Base-by-base conservation (phyloP, 37 sponge, comb jelly and placozoan species). In the Beroe ovata region DNA sequence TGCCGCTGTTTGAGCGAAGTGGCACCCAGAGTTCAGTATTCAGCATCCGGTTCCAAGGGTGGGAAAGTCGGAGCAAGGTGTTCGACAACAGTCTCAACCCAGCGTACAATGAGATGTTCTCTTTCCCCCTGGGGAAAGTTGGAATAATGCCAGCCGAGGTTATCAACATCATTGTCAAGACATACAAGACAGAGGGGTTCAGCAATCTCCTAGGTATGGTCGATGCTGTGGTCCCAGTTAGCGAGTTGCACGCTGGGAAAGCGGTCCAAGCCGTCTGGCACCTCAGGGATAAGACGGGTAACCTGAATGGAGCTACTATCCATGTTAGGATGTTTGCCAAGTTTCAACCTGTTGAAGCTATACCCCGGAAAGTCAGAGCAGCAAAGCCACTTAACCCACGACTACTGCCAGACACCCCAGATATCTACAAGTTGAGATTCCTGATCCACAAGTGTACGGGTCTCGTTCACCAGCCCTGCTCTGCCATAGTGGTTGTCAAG, bases 1-100 rank as follows among this genome's bases (percentile, higher is more conserved):
- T 61, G 8, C 63, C 63, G 22, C n/a, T 61, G 22, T 61, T 61
- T 61, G 63, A 61, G 26, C 22, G 28, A 25, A 61, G 63, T 16
- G 63, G 63, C 22, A 20, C 22, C 28, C 63, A 61, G 63, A 61
- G 63, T 16, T 61, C 63, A 16, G 63, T 61, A 4, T 61, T 61
- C 63, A 61, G 26, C 22, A 25, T 61, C 22, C 26, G 63, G 21
- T 61, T 61, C 28, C 63, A 61, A 25, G 63, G 63, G 21, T 61
- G 63, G 63, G 28, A 61, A 61, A 61, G 63, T 25, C 8, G 28
- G 28, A 61, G 63, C 63, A 61, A 61, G 21, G 63, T 61, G 63
- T 61, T 61, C 21, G 63, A 61, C 63, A 61, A 61, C 28, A 25
- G 28, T 61, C 63, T 61, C 28, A 61, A 61, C 21, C 63, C 63